phyloP scores from a whole-genome alignment of 2,113 vertebrate genomes.

The Saimiri boliviensis region DNA sequence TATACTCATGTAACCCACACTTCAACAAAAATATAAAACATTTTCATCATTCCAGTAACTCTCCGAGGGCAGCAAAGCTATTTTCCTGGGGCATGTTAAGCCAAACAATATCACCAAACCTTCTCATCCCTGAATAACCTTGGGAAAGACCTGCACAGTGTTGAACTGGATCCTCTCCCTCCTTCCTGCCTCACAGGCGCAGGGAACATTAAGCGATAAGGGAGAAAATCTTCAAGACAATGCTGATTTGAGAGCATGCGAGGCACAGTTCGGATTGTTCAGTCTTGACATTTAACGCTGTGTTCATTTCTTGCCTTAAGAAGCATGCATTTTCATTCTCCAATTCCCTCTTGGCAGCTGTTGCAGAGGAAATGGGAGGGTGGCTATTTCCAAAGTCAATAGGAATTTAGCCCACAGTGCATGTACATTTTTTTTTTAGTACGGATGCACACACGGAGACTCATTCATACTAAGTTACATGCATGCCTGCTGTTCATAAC shows the following conservation, averaged over 20 bases:
- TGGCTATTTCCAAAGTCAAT: constrained; percentile 64
- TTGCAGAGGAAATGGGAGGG: constrained; percentile 63
- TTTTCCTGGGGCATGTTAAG: not conserved
- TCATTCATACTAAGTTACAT: not conserved
- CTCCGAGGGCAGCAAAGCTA: not conserved
- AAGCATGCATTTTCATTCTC: constrained; percentile 56
- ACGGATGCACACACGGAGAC: constrained; percentile 34
- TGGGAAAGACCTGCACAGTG: not conserved
- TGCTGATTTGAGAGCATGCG: not conserved
- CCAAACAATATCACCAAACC: not conserved
- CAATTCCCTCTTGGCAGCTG: constrained; percentile 49
- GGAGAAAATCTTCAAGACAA: not conserved
- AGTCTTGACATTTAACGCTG: constrained; percentile 48
- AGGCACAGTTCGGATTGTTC: not conserved
- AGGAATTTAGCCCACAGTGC: constrained; percentile 44
- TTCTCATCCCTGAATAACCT: not conserved
- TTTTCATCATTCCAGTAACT: not conserved
- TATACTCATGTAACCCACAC: not conserved
- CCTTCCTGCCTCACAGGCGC: not conserved
- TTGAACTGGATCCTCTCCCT: not conserved
- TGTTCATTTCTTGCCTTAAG: constrained; percentile 55
- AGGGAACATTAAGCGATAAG: not conserved
- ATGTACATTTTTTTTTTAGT: not conserved
- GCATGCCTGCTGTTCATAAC: not conserved
- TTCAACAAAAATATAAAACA: not conserved